These are phyloP conservation scores for Odontesthes bonariensis DNA, from an alignment of 2,113 vertebrate species.

Conservation along the genomic window DNA sequence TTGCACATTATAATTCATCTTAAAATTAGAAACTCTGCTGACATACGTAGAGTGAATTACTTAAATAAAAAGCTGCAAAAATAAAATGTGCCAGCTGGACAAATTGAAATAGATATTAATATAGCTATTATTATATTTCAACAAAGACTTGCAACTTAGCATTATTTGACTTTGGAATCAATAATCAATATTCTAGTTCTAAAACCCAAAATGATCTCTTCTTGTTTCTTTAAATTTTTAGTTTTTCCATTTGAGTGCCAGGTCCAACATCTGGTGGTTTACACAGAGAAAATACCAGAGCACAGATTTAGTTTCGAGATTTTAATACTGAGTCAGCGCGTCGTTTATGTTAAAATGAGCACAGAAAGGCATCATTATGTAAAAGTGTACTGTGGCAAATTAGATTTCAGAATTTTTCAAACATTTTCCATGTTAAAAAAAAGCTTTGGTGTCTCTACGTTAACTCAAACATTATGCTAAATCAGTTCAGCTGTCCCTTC, in stretches of 20 bases:
- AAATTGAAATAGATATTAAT: background rate
- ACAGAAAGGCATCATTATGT: background rate
- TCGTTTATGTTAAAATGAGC: constrained; percentile 36
- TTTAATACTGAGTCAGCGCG: constrained; percentile 12
- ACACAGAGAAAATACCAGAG: background rate
- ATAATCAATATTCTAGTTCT: too few species aligned
- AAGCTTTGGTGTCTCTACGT: background rate
- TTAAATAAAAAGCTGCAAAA: background rate
- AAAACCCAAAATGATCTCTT: background rate
- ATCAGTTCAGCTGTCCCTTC: constrained; percentile 1
- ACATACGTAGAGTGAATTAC: background rate
- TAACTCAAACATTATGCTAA: background rate
- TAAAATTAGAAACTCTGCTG: constrained; percentile 7
- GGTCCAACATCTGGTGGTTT: background rate
- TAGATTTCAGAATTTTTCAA: background rate
- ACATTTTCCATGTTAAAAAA: background rate
- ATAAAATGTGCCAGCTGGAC: background rate
- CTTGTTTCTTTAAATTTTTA: background rate
- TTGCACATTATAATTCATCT: background rate
- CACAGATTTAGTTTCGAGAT: constrained; percentile 3
- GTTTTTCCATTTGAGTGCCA: background rate
- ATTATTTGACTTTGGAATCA: background rate
- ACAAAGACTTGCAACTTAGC: background rate
- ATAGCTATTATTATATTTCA: background rate
- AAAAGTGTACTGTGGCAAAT: background rate